Conservation (phyloP, 2,113 vertebrate genomes). For the Indicator maculatus region DNA sequence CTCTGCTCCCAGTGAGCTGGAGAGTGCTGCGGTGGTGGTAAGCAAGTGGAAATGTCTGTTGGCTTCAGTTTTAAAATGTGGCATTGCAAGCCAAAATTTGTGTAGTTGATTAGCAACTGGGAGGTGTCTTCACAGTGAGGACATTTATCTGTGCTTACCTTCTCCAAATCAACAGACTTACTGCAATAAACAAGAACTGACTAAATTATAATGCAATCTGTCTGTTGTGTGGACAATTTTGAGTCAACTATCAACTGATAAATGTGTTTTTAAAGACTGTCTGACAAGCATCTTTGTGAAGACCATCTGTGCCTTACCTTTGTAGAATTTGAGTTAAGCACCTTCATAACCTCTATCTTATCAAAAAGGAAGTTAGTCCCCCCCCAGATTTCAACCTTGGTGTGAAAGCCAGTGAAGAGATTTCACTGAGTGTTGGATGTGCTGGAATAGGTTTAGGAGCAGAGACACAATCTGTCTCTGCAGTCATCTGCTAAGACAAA, state of each 20-base stretch:
- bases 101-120: background rate
- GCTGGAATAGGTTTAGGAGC: background rate
- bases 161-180: background rate
- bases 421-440: background rate
- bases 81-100: background rate
- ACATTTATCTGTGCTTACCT: background rate
- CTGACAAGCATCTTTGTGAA: background rate
- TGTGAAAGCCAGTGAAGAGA: background rate
- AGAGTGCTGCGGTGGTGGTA: background rate
- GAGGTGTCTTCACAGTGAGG: background rate
- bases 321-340: background rate
- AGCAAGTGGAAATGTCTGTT: background rate
- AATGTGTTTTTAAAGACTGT: background rate
- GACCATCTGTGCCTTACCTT: background rate
- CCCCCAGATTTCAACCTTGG: background rate
- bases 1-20: background rate
- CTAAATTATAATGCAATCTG: background rate
- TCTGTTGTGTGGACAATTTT: background rate
- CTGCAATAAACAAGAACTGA: background rate
- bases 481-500: background rate
- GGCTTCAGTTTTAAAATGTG: constrained; percentile 7
- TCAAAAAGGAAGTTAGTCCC: background rate
- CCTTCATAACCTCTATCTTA: background rate
- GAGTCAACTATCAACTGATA: background rate
- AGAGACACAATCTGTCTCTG: background rate